Conservation (phyloP, 37 sponge, comb jelly and placozoan genomes). For the Mnemiopsis leidyi region DNA sequence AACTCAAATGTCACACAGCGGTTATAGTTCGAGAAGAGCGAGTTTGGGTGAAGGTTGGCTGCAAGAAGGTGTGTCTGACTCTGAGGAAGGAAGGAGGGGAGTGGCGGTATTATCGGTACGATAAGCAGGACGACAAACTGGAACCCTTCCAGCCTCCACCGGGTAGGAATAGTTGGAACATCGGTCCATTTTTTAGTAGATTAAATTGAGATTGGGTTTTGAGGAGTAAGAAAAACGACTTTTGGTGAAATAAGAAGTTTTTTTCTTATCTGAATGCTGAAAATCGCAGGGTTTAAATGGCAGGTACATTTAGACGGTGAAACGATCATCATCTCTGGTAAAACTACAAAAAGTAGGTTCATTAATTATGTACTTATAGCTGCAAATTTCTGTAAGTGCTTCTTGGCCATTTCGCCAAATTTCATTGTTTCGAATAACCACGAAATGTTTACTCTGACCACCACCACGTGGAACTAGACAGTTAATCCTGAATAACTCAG, state of each 20-base stretch:
- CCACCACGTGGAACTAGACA: too few relatives aligned
- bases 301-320: background rate
- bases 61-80: conserved; percentile 10
- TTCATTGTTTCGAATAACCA: too few relatives aligned
- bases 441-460: too few relatives aligned
- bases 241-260: too few relatives aligned
- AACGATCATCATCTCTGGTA: background rate
- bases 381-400: too few relatives aligned
- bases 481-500: background rate
- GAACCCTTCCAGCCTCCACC: background rate
- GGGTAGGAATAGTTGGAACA: too few relatives aligned
- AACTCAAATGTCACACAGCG: background rate
- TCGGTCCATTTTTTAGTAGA: too few relatives aligned
- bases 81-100: background rate
- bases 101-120: background rate
- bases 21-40: conserved; percentile 16
- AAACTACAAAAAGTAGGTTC: background rate
- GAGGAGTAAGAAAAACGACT: too few relatives aligned
- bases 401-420: too few relatives aligned
- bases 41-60: background rate
- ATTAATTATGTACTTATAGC: too few relatives aligned
- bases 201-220: too few relatives aligned
- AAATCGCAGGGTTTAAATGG: conserved; percentile 46
- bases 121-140: background rate
- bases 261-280: too few relatives aligned